phyloP scores from a whole-genome alignment of 2,888 invertebrate genomes.

The Gymnoscelis rufifasciata region DNA sequence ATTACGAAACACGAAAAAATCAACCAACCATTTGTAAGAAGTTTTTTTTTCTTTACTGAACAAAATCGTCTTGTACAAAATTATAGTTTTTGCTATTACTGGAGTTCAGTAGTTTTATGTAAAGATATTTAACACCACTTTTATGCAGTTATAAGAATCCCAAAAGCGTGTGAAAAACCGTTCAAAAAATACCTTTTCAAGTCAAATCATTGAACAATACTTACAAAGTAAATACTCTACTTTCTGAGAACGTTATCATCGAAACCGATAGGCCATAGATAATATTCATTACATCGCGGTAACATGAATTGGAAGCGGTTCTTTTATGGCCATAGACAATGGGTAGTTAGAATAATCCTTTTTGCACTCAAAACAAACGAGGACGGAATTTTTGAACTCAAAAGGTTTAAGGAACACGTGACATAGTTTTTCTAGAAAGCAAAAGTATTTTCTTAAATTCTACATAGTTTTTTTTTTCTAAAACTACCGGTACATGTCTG shows the following conservation, averaged over 20 bases:
- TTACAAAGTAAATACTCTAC: conserved; percentile 3
- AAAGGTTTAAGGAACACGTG: conserved; percentile 8
- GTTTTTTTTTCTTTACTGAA: no score
- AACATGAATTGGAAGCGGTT: conserved; percentile 20
- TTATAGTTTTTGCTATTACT: no score
- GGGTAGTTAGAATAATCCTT: conserved; percentile 50
- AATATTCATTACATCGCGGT: conserved; percentile 15
- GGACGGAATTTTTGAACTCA: conserved; percentile 5
- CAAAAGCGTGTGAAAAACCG: conserved; percentile 10
- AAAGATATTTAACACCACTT: no score
- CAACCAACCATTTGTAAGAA: no score
- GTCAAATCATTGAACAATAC: conserved; percentile 5
- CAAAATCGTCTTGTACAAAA: no score
- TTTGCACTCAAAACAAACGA: conserved; percentile 38
- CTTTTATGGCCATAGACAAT: conserved; percentile 53
- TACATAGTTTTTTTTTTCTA: no score
- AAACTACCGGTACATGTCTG: no score
- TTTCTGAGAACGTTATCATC: conserved; percentile 27
- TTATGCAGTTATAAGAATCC: no score
- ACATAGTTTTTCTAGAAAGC: neutral
- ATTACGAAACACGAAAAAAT: no score
- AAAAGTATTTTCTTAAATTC: no score
- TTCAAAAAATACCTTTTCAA: neutral
- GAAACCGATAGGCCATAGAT: neutral
- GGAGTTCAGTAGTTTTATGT: no score